phyloP scores from a whole-genome alignment of 1,140 invertebrate species.

The Bombus haemorrhoidalis region DNA sequence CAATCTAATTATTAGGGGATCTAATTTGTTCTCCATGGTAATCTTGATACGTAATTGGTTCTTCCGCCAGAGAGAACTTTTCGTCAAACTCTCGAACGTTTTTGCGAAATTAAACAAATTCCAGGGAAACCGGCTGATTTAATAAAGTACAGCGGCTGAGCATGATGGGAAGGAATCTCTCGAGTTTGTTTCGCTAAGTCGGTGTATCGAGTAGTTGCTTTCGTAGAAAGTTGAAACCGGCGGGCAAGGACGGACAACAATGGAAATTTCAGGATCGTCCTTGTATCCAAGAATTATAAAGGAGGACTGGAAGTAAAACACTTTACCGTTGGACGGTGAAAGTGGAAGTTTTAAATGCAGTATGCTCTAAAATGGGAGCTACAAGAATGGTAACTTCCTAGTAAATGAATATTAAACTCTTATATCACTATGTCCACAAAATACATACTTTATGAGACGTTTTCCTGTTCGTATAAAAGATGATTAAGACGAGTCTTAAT shows the following conservation, averaged over 20 bases:
- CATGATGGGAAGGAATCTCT: slow-evolving; percentile 10
- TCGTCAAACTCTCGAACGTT: neutral
- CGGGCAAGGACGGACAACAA: slow-evolving; percentile 6
- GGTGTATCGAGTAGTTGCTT: slow-evolving; percentile 24
- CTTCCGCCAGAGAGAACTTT: neutral
- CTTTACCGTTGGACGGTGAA: neutral
- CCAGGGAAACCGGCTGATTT: slow-evolving; percentile 6
- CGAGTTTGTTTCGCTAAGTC: slow-evolving; percentile 23
- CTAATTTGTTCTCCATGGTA: slow-evolving; percentile 3
- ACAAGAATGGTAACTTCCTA: slow-evolving; percentile 7
- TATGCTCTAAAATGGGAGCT: slow-evolving; percentile 12
- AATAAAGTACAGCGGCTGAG: slow-evolving; percentile 14
- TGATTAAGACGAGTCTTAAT: neutral
- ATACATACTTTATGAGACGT: slow-evolving; percentile 11
- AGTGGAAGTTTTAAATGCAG: slow-evolving; percentile 26
- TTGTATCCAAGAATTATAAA: slow-evolving; percentile 11
- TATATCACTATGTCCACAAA: neutral
- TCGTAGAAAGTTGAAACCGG: neutral
- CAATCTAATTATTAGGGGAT: neutral
- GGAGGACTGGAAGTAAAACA: neutral
- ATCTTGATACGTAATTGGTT: slow-evolving; percentile 11
- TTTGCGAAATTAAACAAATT: slow-evolving; percentile 33
- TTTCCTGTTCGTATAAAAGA: neutral
- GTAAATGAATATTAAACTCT: slow-evolving; percentile 38
- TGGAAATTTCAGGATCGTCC: neutral